These are phyloP conservation scores for Lycorma delicatula DNA, from an alignment of 1,140 invertebrate genomes.

Conservation along the genomic window DNA sequence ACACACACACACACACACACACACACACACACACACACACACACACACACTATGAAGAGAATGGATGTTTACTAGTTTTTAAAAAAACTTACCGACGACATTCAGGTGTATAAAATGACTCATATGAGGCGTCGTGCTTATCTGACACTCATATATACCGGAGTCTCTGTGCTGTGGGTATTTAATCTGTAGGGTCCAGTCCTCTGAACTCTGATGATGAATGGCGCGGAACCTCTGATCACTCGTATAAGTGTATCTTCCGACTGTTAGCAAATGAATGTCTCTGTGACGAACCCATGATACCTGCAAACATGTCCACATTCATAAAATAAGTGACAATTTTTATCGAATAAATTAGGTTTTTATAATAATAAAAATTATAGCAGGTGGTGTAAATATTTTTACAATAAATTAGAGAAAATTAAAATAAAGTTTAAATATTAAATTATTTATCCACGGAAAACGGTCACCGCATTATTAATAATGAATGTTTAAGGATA, in stretches of 20 bases:
- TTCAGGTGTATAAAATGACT: conserved; percentile 77
- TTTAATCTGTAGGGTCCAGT: conserved; percentile 84
- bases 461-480: no score
- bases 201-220: conserved; percentile 72
- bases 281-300: conserved; percentile 84
- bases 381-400: no score
- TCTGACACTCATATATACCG: conserved; percentile 85
- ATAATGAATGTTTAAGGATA: no score
- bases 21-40: no score
- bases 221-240: conserved; percentile 81
- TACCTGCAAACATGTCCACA: conserved; percentile 48
- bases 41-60: not conserved
- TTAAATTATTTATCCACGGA: no score
- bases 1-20: no score
- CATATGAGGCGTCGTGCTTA: conserved; percentile 80
- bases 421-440: no score
- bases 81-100: conserved; percentile 76
- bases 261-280: conserved; percentile 81
- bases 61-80: no score
- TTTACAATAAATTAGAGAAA: no score
- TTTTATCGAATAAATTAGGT: no score
- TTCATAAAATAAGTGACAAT: not conserved
- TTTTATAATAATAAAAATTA: no score
- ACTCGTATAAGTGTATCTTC: conserved; percentile 81
- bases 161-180: conserved; percentile 73